phyloP scores from a whole-genome alignment of 1,140 invertebrate genomes.

The Drosophila kurseongensis region DNA sequence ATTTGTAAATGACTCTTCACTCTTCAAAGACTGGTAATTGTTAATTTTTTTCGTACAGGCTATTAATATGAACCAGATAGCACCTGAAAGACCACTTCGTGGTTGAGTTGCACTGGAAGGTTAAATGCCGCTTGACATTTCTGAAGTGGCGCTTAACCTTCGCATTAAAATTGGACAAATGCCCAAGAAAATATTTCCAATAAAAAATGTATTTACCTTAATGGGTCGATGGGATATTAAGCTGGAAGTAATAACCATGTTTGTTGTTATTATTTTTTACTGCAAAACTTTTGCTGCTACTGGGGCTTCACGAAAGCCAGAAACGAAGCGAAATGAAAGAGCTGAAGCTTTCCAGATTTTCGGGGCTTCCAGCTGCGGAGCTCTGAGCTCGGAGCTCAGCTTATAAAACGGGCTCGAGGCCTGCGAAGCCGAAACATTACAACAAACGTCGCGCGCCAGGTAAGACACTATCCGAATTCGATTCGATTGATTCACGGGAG shows the following conservation, averaged over 20 bases:
- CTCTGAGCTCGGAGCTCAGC: constrained; percentile 46
- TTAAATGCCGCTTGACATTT: constrained; percentile 81
- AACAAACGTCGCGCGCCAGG: constrained; percentile 73
- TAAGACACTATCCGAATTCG: constrained; percentile 54
- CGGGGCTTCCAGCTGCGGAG: constrained; percentile 60
- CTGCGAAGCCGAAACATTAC: constrained; percentile 75
- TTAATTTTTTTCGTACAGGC: constrained; percentile 53
- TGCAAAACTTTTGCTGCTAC: not conserved
- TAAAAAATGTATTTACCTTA: constrained; percentile 47
- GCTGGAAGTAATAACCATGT: constrained; percentile 32
- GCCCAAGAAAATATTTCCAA: constrained; percentile 66
- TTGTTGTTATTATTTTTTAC: constrained; percentile 14
- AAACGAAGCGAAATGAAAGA: constrained; percentile 61
- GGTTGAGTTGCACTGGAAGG: constrained; percentile 62
- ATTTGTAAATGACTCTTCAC: constrained; percentile 66
- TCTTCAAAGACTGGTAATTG: constrained; percentile 61
- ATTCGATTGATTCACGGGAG: not conserved
- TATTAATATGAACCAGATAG: constrained; percentile 78
- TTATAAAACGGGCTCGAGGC: constrained; percentile 73
- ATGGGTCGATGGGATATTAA: constrained; percentile 59
- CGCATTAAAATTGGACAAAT: constrained; percentile 66
- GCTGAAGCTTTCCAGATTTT: constrained; percentile 57
- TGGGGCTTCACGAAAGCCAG: constrained; percentile 53
- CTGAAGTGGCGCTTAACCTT: constrained; percentile 69
- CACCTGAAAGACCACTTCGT: constrained; percentile 66